A percentile compares a stretch with the other conserved stretches of the same genome.
phyloP scores from a whole-genome alignment of 2,113 vertebrate genomes.

The Callipepla squamata region DNA sequence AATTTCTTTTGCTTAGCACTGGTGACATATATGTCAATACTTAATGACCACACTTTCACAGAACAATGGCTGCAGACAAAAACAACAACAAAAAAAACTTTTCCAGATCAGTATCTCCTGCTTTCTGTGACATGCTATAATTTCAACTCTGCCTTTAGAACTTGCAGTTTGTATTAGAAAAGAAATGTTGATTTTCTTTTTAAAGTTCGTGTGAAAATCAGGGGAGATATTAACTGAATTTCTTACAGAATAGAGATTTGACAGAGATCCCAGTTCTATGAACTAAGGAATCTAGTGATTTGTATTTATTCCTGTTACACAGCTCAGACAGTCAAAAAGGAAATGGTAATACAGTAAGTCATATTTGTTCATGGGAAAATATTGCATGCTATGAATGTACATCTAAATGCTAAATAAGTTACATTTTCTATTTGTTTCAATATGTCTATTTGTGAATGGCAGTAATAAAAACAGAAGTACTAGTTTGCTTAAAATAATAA shows the following conservation, averaged over 20 bases:
- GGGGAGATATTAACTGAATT: background rate
- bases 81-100: background rate
- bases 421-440: background rate
- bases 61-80: background rate
- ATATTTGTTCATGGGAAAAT: background rate
- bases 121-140: background rate
- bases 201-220: background rate
- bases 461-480: background rate
- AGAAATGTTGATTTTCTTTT: background rate
- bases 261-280: background rate
- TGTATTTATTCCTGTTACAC: background rate
- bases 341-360: background rate
- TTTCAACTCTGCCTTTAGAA: background rate
- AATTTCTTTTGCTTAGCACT: background rate
- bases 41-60: background rate
- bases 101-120: background rate
- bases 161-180: background rate
- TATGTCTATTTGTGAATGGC: background rate
- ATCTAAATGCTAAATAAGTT: background rate
- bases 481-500: background rate
- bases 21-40: background rate
- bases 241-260: background rate
- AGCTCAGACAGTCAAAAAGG: background rate
- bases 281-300: background rate
- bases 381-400: background rate